Conservation (phyloP, 2,888 invertebrate species). For the Aphrophora alni region DNA sequence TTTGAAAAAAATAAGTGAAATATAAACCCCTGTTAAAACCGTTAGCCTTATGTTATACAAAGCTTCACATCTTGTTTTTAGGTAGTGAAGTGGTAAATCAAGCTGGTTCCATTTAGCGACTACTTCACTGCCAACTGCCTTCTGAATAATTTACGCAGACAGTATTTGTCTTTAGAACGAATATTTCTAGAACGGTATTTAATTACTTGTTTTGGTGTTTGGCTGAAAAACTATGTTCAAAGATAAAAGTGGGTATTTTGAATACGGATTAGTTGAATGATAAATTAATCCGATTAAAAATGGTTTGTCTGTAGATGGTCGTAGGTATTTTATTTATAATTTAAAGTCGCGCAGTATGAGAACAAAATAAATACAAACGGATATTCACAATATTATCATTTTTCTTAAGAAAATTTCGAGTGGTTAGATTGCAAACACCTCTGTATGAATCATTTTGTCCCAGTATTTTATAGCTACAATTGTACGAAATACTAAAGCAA, state of each 20-base stretch:
- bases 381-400: no score
- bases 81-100: background rate
- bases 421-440: no score
- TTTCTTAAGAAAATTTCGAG: no score
- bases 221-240: background rate
- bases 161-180: background rate
- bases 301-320: no score
- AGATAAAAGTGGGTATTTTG: background rate
- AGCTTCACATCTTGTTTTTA: background rate
- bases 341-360: no score
- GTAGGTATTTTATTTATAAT: no score
- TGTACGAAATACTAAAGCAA: no score
- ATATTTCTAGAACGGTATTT: background rate
- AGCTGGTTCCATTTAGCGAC: background rate
- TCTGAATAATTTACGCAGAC: background rate
- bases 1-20: background rate
- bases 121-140: background rate
- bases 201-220: background rate
- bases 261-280: background rate
- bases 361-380: no score
- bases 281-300: no score
- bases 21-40: background rate
- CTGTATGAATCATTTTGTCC: no score
- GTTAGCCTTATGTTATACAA: background rate
- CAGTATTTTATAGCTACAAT: no score